These are phyloP conservation scores for Pipistrellus pipistrellus DNA, from an alignment of 2,797 vertebrate species.

Conservation along the genomic window DNA sequence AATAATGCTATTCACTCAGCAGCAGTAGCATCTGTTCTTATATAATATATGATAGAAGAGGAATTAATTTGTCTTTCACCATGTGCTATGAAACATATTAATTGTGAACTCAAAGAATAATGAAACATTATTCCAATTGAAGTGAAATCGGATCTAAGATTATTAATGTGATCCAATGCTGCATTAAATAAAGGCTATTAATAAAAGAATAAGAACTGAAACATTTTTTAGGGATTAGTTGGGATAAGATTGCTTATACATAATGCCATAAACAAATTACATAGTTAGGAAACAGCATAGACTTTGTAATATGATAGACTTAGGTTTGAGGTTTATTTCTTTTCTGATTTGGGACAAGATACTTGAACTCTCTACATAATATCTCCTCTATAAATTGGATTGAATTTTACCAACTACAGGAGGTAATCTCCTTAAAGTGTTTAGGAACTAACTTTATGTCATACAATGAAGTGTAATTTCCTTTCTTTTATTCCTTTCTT, in stretches of 20 bases:
- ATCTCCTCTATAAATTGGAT: neutral
- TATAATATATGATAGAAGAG: neutral
- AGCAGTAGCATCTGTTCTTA: neutral
- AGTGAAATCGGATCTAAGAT: constrained; percentile 10
- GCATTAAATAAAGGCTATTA: constrained; percentile 15
- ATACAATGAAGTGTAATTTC: neutral
- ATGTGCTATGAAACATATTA: neutral
- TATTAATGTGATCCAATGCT: neutral
- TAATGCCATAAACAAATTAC: neutral
- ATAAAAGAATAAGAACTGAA: constrained; percentile 1
- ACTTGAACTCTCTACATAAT: neutral
- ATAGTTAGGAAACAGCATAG: neutral
- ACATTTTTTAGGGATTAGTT: neutral
- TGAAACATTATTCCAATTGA: constrained; percentile 50
- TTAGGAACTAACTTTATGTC: neutral
- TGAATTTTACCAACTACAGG: neutral
- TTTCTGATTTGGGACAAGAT: neutral
- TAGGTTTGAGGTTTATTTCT: neutral
- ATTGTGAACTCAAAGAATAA: constrained; percentile 45
- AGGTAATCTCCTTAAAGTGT: neutral
- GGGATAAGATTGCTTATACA: neutral
- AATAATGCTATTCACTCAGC: constrained; percentile 41
- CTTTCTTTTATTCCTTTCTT: neutral
- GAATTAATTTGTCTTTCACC: constrained; percentile 64
- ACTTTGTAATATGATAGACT: neutral